Conservation (phyloP, 2,797 vertebrate genomes). For the Danio aesculapii region DNA sequence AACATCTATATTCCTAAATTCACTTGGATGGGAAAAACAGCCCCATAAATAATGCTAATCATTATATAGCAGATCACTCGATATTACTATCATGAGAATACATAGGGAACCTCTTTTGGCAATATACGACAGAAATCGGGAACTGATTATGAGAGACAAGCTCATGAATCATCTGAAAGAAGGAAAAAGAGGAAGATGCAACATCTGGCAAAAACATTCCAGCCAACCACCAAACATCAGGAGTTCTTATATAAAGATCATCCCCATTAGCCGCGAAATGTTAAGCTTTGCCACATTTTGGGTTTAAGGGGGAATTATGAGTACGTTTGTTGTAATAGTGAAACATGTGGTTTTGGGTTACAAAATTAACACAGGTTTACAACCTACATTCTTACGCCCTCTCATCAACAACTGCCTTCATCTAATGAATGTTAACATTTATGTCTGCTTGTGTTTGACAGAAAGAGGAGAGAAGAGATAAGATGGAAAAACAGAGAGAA, state of each 20-base stretch:
- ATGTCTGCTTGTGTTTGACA: background rate
- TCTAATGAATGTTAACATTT: background rate
- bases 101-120: conserved; percentile 11
- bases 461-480: conserved; percentile 11
- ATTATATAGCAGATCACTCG: background rate
- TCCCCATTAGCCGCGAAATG: conserved; percentile 6
- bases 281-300: background rate
- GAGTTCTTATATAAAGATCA: conserved; percentile 18
- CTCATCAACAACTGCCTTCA: background rate
- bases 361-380: conserved; percentile 38
- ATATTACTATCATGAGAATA: conserved; percentile 22
- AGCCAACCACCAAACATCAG: conserved; percentile 21
- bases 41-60: conserved; percentile 1
- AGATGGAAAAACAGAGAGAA: background rate
- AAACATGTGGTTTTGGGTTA: conserved; percentile 38
- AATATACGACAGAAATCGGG: conserved; percentile 22
- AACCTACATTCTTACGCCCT: conserved; percentile 1
- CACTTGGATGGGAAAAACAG: conserved; percentile 9
- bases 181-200: conserved; percentile 22
- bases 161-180: conserved; percentile 34
- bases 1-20: background rate
- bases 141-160: conserved; percentile 42
- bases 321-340: conserved; percentile 15
- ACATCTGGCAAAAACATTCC: conserved; percentile 41
- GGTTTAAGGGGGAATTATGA: conserved; percentile 9